Percentiles rank a stretch among this genome's conserved stretches.
Evolutionary conservation across 2,797 vertebrate species (phyloP).

Genomic region (Gymnopithys bicolor): DNA sequence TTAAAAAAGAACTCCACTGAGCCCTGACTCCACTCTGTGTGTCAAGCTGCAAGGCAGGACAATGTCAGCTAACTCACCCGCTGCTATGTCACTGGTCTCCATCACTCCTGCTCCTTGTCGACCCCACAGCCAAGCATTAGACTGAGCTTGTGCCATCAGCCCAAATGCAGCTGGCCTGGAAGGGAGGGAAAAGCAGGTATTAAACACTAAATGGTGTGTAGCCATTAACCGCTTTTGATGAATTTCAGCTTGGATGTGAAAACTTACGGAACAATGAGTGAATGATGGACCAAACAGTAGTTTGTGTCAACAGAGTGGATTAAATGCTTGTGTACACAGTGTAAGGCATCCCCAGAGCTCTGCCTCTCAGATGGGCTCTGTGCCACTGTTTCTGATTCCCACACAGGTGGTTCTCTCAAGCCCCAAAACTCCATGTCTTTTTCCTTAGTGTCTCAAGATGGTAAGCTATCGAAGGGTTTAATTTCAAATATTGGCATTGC

Average conservation of each 20-base stretch:
- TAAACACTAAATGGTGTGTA: not conserved
- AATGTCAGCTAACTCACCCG: not conserved
- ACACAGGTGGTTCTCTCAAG: not conserved
- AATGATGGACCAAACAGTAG: not conserved
- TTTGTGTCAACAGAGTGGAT: not conserved
- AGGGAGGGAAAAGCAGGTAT: not conserved
- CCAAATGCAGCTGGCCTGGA: not conserved
- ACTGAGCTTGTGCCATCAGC: not conserved
- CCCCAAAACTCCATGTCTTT: not conserved
- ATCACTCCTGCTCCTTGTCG: not conserved
- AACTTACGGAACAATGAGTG: not conserved
- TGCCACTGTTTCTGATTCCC: not conserved
- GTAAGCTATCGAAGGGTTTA: not conserved
- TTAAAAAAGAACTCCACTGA: not conserved
- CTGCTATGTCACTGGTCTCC: not conserved
- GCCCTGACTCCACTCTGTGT: not conserved
- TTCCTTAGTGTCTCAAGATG: not conserved
- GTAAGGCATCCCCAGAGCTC: not conserved
- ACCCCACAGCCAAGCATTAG: rapidly evolving
- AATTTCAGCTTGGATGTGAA: not conserved
- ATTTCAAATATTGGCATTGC: not conserved
- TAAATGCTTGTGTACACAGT: not conserved
- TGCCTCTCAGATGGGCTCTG: not conserved
- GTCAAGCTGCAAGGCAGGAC: not conserved
- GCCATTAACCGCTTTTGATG: not conserved